Conservation (phyloP, 2,113 vertebrate species). For the Gyps fulvus region DNA sequence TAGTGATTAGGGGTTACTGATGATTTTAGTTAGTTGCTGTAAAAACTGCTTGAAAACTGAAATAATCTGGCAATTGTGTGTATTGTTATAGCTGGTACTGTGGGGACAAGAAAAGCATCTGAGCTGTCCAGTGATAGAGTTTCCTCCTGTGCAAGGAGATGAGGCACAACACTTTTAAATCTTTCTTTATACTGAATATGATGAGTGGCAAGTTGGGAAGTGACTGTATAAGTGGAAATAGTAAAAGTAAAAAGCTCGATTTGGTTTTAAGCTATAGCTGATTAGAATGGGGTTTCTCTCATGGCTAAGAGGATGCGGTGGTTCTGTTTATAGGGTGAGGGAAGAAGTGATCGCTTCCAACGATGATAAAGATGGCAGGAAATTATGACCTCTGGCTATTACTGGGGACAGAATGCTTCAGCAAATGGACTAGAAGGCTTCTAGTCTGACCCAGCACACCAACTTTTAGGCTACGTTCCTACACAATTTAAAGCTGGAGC, state of each 20-base stretch:
- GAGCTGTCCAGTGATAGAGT: neutral
- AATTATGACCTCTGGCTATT: neutral
- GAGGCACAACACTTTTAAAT: neutral
- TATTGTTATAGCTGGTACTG: neutral
- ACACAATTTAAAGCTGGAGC: neutral
- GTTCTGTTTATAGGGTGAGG: neutral
- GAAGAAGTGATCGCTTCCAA: neutral
- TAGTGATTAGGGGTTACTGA: neutral
- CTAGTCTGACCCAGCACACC: neutral
- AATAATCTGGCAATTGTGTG: neutral
- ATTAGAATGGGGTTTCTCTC: neutral
- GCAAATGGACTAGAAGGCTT: neutral
- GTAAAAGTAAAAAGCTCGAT: neutral
- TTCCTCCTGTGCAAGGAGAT: neutral
- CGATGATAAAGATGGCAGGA: neutral
- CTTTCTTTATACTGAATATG: neutral
- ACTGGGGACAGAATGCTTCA: neutral
- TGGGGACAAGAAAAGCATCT: neutral
- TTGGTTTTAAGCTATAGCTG: neutral
- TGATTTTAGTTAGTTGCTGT: neutral
- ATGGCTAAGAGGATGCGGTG: neutral
- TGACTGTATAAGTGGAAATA: neutral
- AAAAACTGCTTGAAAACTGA: neutral
- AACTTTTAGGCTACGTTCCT: neutral
- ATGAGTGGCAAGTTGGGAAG: neutral